These are phyloP conservation scores for Gallinago jamesoni DNA, from an alignment of 2,113 vertebrate genomes.

Conservation along the genomic window DNA sequence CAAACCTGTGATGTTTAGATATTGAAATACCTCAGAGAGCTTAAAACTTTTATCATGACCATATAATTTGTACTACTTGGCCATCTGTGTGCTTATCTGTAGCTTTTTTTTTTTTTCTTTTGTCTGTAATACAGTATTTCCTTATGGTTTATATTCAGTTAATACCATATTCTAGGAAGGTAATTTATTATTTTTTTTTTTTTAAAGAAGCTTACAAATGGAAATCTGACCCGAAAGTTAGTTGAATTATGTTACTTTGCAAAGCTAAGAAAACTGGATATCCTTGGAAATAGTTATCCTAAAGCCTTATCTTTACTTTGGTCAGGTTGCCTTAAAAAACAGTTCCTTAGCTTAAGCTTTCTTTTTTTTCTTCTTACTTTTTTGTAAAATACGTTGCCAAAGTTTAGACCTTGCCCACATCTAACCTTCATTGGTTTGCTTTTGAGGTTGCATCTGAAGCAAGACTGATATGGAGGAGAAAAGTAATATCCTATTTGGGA, in stretches of 20 bases:
- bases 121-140: neutral
- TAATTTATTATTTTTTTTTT: conserved; percentile 31
- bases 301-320: conserved; percentile 65
- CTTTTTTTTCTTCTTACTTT: neutral
- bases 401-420: conserved; percentile 8
- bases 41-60: conserved; percentile 3
- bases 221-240: conserved; percentile 34
- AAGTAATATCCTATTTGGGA: neutral
- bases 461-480: conserved; percentile 32
- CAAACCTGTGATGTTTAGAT: conserved; percentile 26
- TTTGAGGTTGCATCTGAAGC: neutral
- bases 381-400: neutral
- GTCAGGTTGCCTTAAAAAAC: conserved; percentile 67
- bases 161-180: neutral
- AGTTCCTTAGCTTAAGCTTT: conserved; percentile 7
- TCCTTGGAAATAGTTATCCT: conserved; percentile 22
- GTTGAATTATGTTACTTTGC: neutral
- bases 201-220: conserved; percentile 3
- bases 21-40: conserved; percentile 53
- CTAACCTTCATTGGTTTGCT: conserved; percentile 22
- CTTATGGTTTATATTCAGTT: neutral
- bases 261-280: conserved; percentile 20
- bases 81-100: neutral
- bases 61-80: neutral
- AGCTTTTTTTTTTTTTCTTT: neutral